phyloP scores from a whole-genome alignment of 1,140 invertebrate species.

The Bombus polaris region DNA sequence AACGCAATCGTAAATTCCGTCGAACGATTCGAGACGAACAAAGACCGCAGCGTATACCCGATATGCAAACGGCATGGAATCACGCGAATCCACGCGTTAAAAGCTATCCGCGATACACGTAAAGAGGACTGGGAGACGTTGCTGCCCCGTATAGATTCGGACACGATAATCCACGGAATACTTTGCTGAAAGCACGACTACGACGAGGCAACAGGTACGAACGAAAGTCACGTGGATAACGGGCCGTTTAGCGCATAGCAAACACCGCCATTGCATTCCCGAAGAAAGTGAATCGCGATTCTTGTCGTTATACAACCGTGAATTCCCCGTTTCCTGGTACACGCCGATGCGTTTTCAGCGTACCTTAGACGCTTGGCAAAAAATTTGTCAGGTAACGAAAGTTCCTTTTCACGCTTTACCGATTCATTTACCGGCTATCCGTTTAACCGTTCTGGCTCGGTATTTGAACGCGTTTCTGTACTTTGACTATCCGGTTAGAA shows the following conservation, averaged over 20 bases:
- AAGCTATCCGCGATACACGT: too few relatives aligned
- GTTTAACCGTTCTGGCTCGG: background rate
- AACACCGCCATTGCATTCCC: slow-evolving; percentile 21
- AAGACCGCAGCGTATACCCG: too few relatives aligned
- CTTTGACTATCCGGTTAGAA: background rate
- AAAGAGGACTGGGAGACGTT: too few relatives aligned
- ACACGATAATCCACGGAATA: background rate
- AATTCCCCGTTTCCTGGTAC: slow-evolving; percentile 1
- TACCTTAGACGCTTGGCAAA: background rate
- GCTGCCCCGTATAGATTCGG: background rate
- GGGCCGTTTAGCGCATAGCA: slow-evolving; percentile 18
- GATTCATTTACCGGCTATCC: background rate
- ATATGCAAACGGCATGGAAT: too few relatives aligned
- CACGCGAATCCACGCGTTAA: too few relatives aligned
- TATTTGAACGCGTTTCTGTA: background rate
- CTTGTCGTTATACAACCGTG: slow-evolving; percentile 41
- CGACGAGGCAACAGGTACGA: background rate
- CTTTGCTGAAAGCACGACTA: background rate
- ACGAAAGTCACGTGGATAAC: slow-evolving; percentile 27
- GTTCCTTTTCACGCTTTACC: background rate
- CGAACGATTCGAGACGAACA: too few relatives aligned
- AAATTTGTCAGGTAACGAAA: background rate
- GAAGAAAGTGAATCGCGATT: slow-evolving; percentile 61
- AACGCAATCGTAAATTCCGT: too few relatives aligned
- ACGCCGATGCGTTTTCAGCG: background rate